phyloP scores from a whole-genome alignment of 2,888 invertebrate species.

The Erebia epiphron region DNA sequence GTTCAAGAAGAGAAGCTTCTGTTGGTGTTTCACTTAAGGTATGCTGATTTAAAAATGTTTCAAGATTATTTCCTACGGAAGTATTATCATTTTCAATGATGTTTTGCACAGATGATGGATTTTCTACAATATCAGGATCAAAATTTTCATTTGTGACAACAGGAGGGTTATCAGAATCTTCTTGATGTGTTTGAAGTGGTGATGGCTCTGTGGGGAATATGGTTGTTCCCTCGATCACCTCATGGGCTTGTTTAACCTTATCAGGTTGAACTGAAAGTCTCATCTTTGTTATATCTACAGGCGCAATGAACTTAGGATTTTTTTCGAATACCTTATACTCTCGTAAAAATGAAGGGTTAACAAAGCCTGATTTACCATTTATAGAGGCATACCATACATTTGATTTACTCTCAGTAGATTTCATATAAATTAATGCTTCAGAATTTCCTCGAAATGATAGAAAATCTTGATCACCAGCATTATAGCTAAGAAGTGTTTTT shows the following conservation, averaged over 20 bases:
- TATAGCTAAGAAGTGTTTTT: conserved; percentile 82
- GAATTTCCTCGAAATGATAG: conserved; percentile 84
- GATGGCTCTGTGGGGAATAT: conserved; percentile 71
- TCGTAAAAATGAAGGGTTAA: conserved; percentile 80
- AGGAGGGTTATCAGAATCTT: conserved; percentile 44
- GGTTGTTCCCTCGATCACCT: conserved; percentile 87
- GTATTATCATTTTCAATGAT: conserved; percentile 6
- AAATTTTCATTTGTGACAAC: conserved; percentile 1
- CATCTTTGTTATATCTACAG: conserved; percentile 46
- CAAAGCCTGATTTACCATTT: conserved; percentile 86
- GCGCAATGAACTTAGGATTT: conserved; percentile 62
- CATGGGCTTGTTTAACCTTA: conserved; percentile 69
- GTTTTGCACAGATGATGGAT: conserved; percentile 1
- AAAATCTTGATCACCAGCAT: conserved; percentile 77
- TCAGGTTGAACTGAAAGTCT: conserved; percentile 59
- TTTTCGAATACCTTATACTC: conserved; percentile 82
- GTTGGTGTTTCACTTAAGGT: conserved; percentile 9
- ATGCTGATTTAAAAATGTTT: conserved; percentile 32
- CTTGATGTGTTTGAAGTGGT: conserved; percentile 39
- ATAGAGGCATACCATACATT: conserved; percentile 88
- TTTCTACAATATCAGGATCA: background rate
- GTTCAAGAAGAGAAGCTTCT: conserved; percentile 5
- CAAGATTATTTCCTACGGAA: conserved; percentile 27
- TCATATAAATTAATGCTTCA: conserved; percentile 86
- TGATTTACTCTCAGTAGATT: conserved; percentile 84